Conservation (phyloP, 2,888 invertebrate genomes). For the Cordilura impudica region DNA sequence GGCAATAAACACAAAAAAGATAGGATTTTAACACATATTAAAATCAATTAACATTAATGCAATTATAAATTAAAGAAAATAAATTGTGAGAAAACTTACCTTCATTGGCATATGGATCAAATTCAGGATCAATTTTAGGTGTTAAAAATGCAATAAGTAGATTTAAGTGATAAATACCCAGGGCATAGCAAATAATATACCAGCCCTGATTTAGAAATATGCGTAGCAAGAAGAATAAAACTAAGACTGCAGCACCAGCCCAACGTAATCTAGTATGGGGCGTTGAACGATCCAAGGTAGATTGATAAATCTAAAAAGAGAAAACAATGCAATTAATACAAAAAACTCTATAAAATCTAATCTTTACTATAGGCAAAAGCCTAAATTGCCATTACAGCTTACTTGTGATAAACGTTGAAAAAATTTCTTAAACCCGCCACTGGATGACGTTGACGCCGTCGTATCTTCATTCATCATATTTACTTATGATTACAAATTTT, state of each 20-base stretch:
- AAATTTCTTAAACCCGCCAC: constrained; percentile 74
- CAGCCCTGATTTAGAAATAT: constrained; percentile 96
- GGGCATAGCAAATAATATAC: constrained; percentile 99
- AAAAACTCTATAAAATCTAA: no score
- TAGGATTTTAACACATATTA: background rate
- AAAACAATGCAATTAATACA: background rate
- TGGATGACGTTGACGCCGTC: constrained; percentile 69
- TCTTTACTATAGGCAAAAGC: no score
- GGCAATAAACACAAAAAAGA: background rate
- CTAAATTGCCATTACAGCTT: constrained; percentile 15
- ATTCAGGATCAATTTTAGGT: constrained; percentile 99
- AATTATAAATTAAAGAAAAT: background rate
- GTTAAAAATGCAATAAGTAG: constrained; percentile 99
- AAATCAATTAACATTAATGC: background rate
- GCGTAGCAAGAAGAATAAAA: constrained; percentile 87
- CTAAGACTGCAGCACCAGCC: constrained; percentile 84
- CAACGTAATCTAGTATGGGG: constrained; percentile 90
- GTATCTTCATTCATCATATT: constrained; percentile 77
- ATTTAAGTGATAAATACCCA: constrained; percentile 99
- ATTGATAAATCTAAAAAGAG: constrained; percentile 83
- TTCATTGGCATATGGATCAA: constrained; percentile 86
- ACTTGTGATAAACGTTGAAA: constrained; percentile 78
- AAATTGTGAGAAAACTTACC: constrained; percentile 80
- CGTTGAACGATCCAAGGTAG: constrained; percentile 91
- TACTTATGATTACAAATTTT: constrained; percentile 32